Evolutionary conservation across 1,140 invertebrate genomes (phyloP).

Genomic region (Manduca sexta): DNA sequence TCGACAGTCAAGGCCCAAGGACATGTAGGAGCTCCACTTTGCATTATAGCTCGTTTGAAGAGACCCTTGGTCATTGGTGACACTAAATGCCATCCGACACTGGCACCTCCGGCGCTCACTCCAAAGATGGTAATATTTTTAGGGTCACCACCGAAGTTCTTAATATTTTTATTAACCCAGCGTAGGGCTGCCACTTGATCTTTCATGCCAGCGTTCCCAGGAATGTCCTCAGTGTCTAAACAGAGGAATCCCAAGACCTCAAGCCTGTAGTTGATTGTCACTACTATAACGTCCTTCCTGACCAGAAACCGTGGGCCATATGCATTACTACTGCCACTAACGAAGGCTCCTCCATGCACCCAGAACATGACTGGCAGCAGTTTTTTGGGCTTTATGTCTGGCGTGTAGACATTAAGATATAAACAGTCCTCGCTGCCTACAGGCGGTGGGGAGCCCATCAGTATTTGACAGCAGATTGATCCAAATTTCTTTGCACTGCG

Average conservation of each 20-base stretch:
- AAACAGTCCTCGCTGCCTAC: constrained; percentile 43
- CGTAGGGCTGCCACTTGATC: constrained; percentile 28
- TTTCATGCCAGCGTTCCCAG: constrained; percentile 35
- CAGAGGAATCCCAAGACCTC: constrained; percentile 73
- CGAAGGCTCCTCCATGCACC: constrained; percentile 60
- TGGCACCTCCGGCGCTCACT: constrained; percentile 76
- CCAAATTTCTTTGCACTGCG: constrained; percentile 33
- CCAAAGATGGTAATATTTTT: constrained; percentile 83
- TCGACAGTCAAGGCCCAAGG: constrained; percentile 58
- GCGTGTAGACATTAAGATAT: constrained; percentile 42
- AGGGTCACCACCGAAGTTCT: constrained; percentile 80
- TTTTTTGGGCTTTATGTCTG: constrained; percentile 20
- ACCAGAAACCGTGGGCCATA: constrained; percentile 76
- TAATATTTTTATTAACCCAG: constrained; percentile 31
- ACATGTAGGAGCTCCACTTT: constrained; percentile 75
- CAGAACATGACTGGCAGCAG: constrained; percentile 53
- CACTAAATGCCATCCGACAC: constrained; percentile 60
- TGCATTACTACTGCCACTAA: constrained; percentile 22
- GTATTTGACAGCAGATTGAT: constrained; percentile 24
- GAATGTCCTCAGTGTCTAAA: constrained; percentile 46
- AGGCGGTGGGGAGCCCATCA: constrained; percentile 8
- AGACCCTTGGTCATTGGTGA: constrained; percentile 78
- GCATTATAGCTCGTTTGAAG: constrained; percentile 64
- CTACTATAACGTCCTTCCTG: constrained; percentile 75
- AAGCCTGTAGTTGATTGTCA: constrained; percentile 80